Percentiles rank a stretch among this genome's conserved stretches.
Evolutionary conservation across 2,888 invertebrate species (phyloP).

Genomic region (Ashinkailepas kermadecensis): DNA sequence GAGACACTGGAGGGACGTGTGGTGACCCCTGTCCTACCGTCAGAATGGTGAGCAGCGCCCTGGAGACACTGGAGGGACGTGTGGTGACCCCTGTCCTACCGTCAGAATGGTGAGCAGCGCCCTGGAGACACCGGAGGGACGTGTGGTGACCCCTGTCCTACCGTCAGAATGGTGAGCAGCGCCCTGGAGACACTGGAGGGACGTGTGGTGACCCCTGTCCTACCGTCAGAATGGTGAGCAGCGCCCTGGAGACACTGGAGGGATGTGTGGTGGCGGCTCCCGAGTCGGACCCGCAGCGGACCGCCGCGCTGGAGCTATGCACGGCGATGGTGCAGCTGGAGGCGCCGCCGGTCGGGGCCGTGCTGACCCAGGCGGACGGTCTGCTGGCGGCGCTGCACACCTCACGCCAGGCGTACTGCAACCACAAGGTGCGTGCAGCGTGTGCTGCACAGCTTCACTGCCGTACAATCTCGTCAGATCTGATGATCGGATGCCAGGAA

Average conservation of each 20-base stretch:
- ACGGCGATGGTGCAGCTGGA: constrained; percentile 43
- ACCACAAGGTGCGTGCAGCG: constrained; percentile 60
- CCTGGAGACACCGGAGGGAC: constrained; percentile 56
- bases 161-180: too few relatives aligned
- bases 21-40: constrained; percentile 40
- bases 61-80: constrained; percentile 39
- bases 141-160: constrained; percentile 48
- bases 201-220: constrained; percentile 36
- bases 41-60: constrained; percentile 56
- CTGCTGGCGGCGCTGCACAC: constrained; percentile 71
- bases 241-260: constrained; percentile 64
- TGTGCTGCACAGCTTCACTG: too few relatives aligned
- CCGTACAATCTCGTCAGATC: too few relatives aligned
- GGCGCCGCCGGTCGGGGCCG: constrained; percentile 40
- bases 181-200: too few relatives aligned
- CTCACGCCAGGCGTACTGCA: constrained; percentile 66
- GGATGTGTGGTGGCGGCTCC: constrained; percentile 55
- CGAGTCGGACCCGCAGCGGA: constrained; percentile 31
- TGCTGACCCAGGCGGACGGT: constrained; percentile 67
- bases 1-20: constrained; percentile 30
- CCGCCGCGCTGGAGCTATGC: constrained; percentile 32
- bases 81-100: constrained; percentile 27
- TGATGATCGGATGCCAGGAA: too few relatives aligned
- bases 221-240: constrained; percentile 55
- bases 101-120: too few relatives aligned